A percentile compares a stretch with the other conserved stretches of the same genome.
These are phyloP conservation scores for Drosophila sulfurigaster DNA, from an alignment of 1,140 invertebrate genomes.

Conservation along the genomic window DNA sequence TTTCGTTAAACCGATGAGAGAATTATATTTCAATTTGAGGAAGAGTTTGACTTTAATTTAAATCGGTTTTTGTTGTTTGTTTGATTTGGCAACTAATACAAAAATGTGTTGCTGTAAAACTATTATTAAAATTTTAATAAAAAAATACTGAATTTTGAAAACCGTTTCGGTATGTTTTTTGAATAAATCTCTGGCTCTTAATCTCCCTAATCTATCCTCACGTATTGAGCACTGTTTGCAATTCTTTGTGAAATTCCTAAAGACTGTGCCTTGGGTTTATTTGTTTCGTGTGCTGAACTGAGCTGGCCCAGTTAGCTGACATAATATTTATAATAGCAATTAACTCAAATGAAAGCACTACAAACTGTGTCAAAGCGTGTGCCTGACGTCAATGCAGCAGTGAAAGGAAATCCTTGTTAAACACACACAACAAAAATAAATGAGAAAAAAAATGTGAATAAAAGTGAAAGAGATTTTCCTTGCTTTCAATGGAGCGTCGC, in stretches of 20 bases:
- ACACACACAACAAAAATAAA: background rate
- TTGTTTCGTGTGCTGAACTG: background rate
- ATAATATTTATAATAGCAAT: slow-evolving; percentile 21
- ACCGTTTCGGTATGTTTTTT: too few relatives aligned
- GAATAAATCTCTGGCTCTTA: too few relatives aligned
- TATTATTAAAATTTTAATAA: too few relatives aligned
- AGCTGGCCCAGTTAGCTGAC: slow-evolving; percentile 5
- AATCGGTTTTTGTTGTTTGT: too few relatives aligned
- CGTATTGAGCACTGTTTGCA: background rate
- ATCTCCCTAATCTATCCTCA: too few relatives aligned
- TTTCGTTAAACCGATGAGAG: too few relatives aligned
- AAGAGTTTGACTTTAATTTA: too few relatives aligned
- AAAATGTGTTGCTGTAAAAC: too few relatives aligned
- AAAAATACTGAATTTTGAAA: too few relatives aligned
- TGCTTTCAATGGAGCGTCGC: background rate
- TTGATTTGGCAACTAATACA: too few relatives aligned
- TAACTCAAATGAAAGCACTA: slow-evolving; percentile 29
- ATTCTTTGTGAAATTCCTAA: background rate
- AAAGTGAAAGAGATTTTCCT: background rate
- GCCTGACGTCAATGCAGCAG: slow-evolving; percentile 22
- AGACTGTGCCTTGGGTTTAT: background rate
- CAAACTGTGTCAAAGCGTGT: slow-evolving; percentile 30
- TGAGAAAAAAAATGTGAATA: background rate
- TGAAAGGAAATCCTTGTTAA: slow-evolving; percentile 22
- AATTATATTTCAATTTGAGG: too few relatives aligned